These are phyloP conservation scores for Raja brachyura DNA, from an alignment of 2,113 vertebrate genomes.

Conservation along the genomic window DNA sequence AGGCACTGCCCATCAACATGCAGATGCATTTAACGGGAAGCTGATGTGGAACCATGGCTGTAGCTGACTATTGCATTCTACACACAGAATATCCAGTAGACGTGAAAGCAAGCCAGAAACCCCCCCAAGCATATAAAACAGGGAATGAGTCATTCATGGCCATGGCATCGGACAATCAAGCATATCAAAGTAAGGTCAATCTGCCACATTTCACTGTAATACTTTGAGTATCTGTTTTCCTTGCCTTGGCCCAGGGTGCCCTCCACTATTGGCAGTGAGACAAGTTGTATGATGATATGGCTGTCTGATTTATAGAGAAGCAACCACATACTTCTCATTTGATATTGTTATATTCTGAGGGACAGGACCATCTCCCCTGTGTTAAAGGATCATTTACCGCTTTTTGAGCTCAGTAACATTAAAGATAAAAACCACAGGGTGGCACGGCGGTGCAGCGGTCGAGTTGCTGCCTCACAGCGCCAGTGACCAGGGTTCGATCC, in stretches of 20 bases:
- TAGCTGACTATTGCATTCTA: background rate
- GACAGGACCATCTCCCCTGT: background rate
- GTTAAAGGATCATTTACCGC: background rate
- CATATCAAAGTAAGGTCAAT: conserved; percentile 35
- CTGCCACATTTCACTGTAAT: conserved; percentile 36
- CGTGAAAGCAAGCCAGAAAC: background rate
- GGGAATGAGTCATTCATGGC: conserved; percentile 30
- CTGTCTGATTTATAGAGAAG: conserved; percentile 34
- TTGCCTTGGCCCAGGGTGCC: conserved; percentile 31
- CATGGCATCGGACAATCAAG: conserved; percentile 35
- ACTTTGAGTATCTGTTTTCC: conserved; percentile 37
- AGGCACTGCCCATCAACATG: background rate
- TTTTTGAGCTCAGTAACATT: background rate
- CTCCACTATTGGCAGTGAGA: conserved; percentile 32
- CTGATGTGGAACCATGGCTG: background rate
- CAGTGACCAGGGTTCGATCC: too few relatives aligned
- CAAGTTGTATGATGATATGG: conserved; percentile 34
- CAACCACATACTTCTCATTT: background rate
- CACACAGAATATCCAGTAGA: background rate
- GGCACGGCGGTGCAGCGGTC: background rate
- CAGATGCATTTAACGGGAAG: conserved; percentile 8
- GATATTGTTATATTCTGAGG: conserved; percentile 17
- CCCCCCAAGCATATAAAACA: conserved; percentile 15
- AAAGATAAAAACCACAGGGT: background rate
- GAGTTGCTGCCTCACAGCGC: too few relatives aligned